Evolutionary conservation across 1,140 invertebrate species (phyloP).

Genomic region (Hylaeus anthracinus): DNA sequence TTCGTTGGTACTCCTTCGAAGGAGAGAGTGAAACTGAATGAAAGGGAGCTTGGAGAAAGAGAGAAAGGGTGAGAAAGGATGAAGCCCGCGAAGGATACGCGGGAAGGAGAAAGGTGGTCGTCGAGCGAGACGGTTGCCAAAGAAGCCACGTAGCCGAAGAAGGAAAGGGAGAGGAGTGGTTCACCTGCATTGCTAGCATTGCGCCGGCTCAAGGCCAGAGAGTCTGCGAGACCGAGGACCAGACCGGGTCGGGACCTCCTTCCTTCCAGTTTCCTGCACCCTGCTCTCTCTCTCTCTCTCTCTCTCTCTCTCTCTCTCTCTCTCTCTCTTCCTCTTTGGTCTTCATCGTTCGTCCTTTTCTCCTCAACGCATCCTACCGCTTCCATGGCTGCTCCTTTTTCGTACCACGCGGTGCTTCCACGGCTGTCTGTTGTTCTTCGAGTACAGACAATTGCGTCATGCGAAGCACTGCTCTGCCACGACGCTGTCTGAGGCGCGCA

Average conservation of each 20-base stretch:
- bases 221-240: constrained; percentile 76
- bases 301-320: too few relatives aligned
- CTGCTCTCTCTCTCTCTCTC: constrained; percentile 42
- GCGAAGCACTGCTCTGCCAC: constrained; percentile 1
- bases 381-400: constrained; percentile 27
- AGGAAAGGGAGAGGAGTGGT: constrained; percentile 74
- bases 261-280: constrained; percentile 76
- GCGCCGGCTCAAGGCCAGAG: constrained; percentile 80
- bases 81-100: constrained; percentile 40
- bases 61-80: constrained; percentile 22
- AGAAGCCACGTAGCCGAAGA: constrained; percentile 41
- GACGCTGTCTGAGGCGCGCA: background rate
- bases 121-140: constrained; percentile 54
- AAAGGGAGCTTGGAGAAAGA: constrained; percentile 54
- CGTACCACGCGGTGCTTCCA: background rate
- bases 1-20: constrained; percentile 51
- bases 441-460: constrained; percentile 57
- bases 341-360: constrained; percentile 14
- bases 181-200: constrained; percentile 81
- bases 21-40: constrained; percentile 66
- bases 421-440: constrained; percentile 13
- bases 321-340: background rate
- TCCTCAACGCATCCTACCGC: constrained; percentile 30
- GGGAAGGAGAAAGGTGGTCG: constrained; percentile 64
- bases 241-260: constrained; percentile 77